phyloP scores from a whole-genome alignment of 2,797 vertebrate species.

The Liasis olivaceus region DNA sequence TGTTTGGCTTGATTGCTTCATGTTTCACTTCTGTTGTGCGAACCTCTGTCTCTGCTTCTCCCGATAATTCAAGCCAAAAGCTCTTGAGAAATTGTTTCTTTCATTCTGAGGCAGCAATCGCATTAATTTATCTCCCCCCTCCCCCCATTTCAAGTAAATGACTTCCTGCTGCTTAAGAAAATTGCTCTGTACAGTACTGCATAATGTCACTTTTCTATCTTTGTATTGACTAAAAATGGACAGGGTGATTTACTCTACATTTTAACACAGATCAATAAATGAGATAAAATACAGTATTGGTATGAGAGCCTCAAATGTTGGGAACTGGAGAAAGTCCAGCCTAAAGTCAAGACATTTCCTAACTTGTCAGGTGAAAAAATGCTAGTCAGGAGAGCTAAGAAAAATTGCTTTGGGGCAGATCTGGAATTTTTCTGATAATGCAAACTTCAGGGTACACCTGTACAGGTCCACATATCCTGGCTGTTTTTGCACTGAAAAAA shows the following conservation, averaged over 20 bases:
- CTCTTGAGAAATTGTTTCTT: not conserved
- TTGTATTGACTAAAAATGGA: conserved; percentile 2
- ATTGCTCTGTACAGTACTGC: fast-evolving
- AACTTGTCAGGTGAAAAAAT: not conserved
- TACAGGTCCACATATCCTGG: not conserved
- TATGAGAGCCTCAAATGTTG: fast-evolving
- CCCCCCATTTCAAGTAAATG: not conserved
- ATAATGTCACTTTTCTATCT: not conserved
- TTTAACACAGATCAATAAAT: conserved; percentile 31
- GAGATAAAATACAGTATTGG: conserved; percentile 20
- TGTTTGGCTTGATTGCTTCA: not conserved
- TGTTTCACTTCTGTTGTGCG: not conserved
- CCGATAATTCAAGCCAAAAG: not conserved
- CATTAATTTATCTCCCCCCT: not conserved
- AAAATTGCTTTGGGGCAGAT: conserved; percentile 1
- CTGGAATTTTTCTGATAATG: not conserved
- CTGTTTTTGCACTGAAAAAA: not conserved
- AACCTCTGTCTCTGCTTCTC: not conserved
- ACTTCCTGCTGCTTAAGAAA: not conserved
- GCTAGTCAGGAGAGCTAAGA: fast-evolving
- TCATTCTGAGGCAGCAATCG: not conserved
- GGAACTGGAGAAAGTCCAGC: not conserved
- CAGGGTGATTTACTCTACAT: not conserved
- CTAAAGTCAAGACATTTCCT: fast-evolving
- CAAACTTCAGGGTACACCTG: not conserved